Evolutionary conservation across 2,113 vertebrate species (phyloP).

Genomic region (Tapirus terrestris): DNA sequence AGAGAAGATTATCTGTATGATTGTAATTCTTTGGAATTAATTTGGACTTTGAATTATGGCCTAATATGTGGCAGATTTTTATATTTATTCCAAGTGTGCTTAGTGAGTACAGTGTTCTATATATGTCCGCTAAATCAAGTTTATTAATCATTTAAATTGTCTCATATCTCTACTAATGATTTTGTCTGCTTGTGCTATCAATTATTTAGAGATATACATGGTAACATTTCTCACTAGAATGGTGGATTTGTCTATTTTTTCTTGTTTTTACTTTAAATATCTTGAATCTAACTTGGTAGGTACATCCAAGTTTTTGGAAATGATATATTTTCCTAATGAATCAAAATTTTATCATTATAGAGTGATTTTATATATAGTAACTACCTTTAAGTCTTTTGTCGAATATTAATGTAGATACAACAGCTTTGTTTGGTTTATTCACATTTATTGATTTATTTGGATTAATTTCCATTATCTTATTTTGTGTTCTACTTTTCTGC

Average conservation of each 20-base stretch:
- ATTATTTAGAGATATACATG: neutral
- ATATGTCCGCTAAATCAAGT: neutral
- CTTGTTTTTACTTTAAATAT: constrained; percentile 12
- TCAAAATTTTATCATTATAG: neutral
- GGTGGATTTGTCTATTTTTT: neutral
- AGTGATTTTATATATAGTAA: neutral
- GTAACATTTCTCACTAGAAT: neutral
- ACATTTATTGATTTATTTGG: constrained; percentile 27
- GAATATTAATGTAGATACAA: neutral
- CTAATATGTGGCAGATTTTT: neutral
- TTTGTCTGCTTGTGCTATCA: neutral
- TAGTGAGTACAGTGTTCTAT: neutral
- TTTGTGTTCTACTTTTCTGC: constrained; percentile 8
- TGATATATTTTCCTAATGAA: neutral
- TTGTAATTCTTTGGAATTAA: constrained; percentile 29
- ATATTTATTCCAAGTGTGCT: neutral
- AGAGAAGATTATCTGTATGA: neutral
- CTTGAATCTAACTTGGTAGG: constrained; percentile 19
- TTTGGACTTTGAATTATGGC: constrained; percentile 10
- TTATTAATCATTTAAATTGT: neutral
- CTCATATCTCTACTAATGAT: neutral
- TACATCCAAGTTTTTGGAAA: constrained; percentile 33
- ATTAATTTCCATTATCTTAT: constrained; percentile 28
- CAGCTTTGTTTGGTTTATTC: constrained; percentile 30
- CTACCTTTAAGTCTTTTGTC: neutral